phyloP scores from a whole-genome alignment of 2,797 vertebrate genomes.

The Petrocephalus schoutedeni region DNA sequence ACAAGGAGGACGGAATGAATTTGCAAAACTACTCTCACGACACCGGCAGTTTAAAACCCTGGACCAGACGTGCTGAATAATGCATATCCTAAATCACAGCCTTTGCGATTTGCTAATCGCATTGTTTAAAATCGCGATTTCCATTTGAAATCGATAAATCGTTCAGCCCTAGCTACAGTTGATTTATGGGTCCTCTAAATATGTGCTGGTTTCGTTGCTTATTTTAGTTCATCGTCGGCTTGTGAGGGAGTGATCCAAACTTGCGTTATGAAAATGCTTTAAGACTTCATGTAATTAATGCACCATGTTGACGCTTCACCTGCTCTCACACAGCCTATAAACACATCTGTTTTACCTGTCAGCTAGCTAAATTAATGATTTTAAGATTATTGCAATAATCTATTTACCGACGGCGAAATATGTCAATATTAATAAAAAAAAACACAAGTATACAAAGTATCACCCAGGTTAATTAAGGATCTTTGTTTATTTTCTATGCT shows the following conservation, averaged over 20 bases:
- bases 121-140: no score
- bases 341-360: not conserved
- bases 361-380: not conserved
- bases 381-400: not conserved
- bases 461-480: not conserved
- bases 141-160: no score
- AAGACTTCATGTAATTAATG: constrained; percentile 96
- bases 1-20: no score
- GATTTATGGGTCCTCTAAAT: constrained; percentile 99
- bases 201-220: constrained; percentile 69
- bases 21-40: no score
- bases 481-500: not conserved
- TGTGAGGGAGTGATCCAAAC: constrained; percentile 99
- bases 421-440: not conserved
- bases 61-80: no score
- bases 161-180: constrained; percentile 52
- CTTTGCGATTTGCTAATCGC: no score
- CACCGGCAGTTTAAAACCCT: no score
- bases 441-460: not conserved
- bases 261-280: constrained; percentile 99
- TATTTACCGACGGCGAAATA: not conserved
- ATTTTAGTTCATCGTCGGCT: constrained; percentile 99
- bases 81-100: no score
- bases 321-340: not conserved
- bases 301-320: constrained; percentile 69